Evolutionary conservation across 2,888 invertebrate genomes (phyloP).

Genomic region (Eupithecia exiguata): DNA sequence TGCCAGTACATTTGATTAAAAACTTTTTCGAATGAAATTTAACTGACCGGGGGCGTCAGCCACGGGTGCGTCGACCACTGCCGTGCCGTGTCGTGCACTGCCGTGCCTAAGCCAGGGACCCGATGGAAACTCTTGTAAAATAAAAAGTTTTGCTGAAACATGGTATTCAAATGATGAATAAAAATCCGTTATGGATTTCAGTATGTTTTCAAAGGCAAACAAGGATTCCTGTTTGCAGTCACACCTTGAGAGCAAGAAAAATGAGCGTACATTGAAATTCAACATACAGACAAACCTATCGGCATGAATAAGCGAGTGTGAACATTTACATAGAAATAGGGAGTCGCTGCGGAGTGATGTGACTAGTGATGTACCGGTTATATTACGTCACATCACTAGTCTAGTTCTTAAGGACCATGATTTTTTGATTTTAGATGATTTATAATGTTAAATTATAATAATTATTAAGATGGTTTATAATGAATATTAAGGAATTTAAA

Average conservation of each 20-base stretch:
- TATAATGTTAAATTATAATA: no score
- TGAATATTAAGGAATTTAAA: no score
- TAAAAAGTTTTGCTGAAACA: background rate
- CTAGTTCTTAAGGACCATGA: background rate
- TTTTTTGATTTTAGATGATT: background rate
- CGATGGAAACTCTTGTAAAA: background rate
- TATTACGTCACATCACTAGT: background rate
- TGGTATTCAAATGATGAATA: background rate
- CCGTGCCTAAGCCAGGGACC: no score
- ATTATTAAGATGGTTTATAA: no score
- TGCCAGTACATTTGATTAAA: no score
- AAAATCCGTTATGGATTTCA: background rate
- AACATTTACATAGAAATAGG: slow-evolving; percentile 43
- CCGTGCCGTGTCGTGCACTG: no score
- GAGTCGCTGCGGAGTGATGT: slow-evolving; percentile 17
- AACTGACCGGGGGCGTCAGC: no score
- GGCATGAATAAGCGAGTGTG: slow-evolving; percentile 38
- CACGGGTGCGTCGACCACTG: no score
- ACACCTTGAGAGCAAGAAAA: slow-evolving; percentile 14
- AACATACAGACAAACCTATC: slow-evolving; percentile 25
- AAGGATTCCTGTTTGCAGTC: background rate
- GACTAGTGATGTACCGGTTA: slow-evolving; percentile 16
- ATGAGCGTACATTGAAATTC: slow-evolving; percentile 27
- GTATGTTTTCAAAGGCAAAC: background rate
- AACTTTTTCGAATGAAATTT: no score